Evolutionary conservation across 2,888 invertebrate species (phyloP).

Genomic region (Himalopsyche tibetana): DNA sequence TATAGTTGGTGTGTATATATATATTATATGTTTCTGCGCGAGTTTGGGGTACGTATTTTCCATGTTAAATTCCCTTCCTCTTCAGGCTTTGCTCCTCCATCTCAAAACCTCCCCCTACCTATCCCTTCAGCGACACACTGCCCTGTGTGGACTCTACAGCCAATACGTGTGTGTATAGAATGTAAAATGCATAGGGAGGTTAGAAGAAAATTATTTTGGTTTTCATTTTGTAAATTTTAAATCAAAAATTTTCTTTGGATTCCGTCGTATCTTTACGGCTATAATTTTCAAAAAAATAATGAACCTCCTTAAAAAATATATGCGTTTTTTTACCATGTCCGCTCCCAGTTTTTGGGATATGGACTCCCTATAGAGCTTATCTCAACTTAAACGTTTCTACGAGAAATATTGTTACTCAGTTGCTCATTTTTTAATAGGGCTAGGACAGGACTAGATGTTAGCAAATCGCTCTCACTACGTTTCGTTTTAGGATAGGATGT

Average conservation of each 20-base stretch:
- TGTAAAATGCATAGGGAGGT: conserved; percentile 2
- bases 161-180: conserved; percentile 26
- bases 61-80: conserved; percentile 31
- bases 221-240: not conserved
- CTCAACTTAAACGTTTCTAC: too few relatives aligned
- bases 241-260: not conserved
- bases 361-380: too few relatives aligned
- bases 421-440: too few relatives aligned
- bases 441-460: too few relatives aligned
- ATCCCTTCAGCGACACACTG: conserved; percentile 26
- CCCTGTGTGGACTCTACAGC: conserved; percentile 29
- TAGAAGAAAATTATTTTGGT: not conserved
- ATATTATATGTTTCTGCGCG: not conserved
- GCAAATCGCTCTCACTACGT: too few relatives aligned
- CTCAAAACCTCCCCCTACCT: conserved; percentile 9
- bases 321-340: too few relatives aligned
- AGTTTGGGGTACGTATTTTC: conserved; percentile 32
- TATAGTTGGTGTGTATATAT: conserved; percentile 23
- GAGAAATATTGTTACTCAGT: too few relatives aligned
- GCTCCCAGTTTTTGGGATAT: too few relatives aligned
- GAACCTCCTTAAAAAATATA: too few relatives aligned
- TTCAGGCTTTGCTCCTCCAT: conserved; percentile 31
- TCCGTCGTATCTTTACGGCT: too few relatives aligned
- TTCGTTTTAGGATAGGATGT: too few relatives aligned
- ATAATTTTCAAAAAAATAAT: too few relatives aligned